phyloP scores from a whole-genome alignment of 2,797 vertebrate species.

The Bovichtus diacanthus region DNA sequence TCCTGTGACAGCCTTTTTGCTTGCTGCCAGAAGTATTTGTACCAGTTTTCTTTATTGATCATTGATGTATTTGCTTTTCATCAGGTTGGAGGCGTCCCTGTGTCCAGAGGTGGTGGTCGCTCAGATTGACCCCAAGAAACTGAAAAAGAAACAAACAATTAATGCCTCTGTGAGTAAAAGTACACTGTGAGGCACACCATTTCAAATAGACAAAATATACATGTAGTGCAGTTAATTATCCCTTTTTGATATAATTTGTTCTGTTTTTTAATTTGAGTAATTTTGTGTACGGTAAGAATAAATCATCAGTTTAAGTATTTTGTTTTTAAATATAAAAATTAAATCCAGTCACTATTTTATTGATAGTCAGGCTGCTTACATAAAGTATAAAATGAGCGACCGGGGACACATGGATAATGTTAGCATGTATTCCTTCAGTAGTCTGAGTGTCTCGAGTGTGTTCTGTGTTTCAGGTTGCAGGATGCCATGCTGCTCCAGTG shows the following conservation, averaged over 20 bases:
- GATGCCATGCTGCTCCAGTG: slow-evolving; percentile 92
- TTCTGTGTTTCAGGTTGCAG: slow-evolving; percentile 85
- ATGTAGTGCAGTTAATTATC: not conserved
- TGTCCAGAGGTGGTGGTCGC: slow-evolving; percentile 97
- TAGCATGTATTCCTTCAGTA: not conserved
- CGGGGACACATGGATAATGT: not conserved
- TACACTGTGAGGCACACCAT: too few relatives aligned
- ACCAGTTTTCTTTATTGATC: too few relatives aligned
- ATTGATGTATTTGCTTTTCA: not conserved
- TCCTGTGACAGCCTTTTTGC: too few relatives aligned
- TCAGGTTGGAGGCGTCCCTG: slow-evolving; percentile 93
- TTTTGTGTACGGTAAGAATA: not conserved
- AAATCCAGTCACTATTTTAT: not conserved
- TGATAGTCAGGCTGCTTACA: not conserved
- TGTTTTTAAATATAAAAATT: not conserved
- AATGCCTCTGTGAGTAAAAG: slow-evolving; percentile 90
- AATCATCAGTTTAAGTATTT: not conserved
- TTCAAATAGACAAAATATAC: not conserved
- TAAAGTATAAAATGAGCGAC: not conserved
- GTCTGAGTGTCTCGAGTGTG: not conserved
- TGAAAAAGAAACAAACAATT: slow-evolving; percentile 93
- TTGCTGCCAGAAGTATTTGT: too few relatives aligned
- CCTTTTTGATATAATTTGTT: not conserved
- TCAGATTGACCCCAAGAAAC: slow-evolving; percentile 95
- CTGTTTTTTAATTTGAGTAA: not conserved